These are phyloP conservation scores for Recurvirostra avosetta DNA, from an alignment of 2,113 vertebrate species.

Conservation along the genomic window DNA sequence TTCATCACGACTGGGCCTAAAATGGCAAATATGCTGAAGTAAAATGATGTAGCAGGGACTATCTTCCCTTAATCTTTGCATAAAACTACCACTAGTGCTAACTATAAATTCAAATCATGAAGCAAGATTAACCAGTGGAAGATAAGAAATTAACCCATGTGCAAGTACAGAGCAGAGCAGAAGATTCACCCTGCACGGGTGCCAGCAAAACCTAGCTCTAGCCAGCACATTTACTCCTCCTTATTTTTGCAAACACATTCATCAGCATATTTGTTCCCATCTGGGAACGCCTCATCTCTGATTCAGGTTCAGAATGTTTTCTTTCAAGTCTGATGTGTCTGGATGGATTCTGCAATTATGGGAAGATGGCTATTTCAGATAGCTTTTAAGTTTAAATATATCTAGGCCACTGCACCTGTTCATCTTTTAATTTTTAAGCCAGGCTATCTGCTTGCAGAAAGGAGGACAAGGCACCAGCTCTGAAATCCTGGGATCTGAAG, in stretches of 20 bases:
- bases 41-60: background rate
- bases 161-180: background rate
- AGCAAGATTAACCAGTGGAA: background rate
- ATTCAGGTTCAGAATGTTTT: background rate
- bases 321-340: background rate
- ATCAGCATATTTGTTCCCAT: background rate
- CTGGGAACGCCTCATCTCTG: background rate
- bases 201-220: background rate
- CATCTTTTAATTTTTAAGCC: constrained; percentile 31
- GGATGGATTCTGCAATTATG: background rate
- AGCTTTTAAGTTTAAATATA: background rate
- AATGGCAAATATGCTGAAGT: background rate
- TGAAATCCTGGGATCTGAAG: background rate
- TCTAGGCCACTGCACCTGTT: constrained; percentile 47
- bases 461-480: background rate
- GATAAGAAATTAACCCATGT: background rate
- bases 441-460: background rate
- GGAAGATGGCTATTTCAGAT: background rate
- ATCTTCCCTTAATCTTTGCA: background rate
- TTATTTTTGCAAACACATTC: background rate
- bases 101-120: background rate
- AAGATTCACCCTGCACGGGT: background rate
- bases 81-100: background rate
- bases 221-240: background rate
- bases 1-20: background rate